Conservation (phyloP, 2,113 vertebrate genomes). For the Ameiurus melas region DNA sequence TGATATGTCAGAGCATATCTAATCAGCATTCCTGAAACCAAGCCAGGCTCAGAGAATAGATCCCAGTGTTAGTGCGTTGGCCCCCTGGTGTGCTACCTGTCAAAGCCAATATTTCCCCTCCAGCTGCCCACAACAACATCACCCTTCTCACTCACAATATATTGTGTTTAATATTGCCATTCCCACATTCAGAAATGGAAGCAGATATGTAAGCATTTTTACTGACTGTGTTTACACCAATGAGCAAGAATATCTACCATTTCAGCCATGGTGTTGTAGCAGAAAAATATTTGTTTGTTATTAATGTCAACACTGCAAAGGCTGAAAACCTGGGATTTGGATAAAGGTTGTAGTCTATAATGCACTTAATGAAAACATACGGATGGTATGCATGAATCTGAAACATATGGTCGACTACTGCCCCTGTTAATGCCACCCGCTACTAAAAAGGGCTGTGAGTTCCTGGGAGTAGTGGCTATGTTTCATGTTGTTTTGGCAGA, state of each 20-base stretch:
- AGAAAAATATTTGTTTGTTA: neutral
- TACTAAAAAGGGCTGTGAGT: neutral
- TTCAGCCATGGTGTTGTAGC: neutral
- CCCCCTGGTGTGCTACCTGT: slow-evolving; percentile 60
- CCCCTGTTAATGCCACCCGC: neutral
- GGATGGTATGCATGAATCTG: slow-evolving; percentile 5
- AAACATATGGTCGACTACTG: slow-evolving; percentile 27
- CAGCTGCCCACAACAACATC: slow-evolving; percentile 53
- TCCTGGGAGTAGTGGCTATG: slow-evolving; percentile 42
- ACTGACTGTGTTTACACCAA: slow-evolving; percentile 1
- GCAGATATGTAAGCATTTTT: slow-evolving; percentile 5
- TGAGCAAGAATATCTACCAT: neutral
- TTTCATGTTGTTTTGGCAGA: slow-evolving; percentile 55
- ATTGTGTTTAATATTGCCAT: slow-evolving; percentile 46
- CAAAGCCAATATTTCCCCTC: slow-evolving; percentile 60
- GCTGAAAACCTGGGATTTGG: neutral
- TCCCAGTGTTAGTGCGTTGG: slow-evolving; percentile 38
- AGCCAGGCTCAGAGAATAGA: slow-evolving; percentile 54
- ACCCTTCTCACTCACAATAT: slow-evolving; percentile 50
- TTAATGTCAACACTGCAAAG: slow-evolving; percentile 8
- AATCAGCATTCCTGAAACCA: slow-evolving; percentile 58
- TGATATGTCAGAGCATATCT: slow-evolving; percentile 56
- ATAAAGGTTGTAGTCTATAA: neutral
- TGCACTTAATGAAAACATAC: slow-evolving; percentile 7
- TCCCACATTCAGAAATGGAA: slow-evolving; percentile 16